A percentile compares a stretch with the other conserved stretches of the same genome.
These are phyloP conservation scores for Atethmia centrago DNA, from an alignment of 2,888 invertebrate genomes.

Conservation along the genomic window DNA sequence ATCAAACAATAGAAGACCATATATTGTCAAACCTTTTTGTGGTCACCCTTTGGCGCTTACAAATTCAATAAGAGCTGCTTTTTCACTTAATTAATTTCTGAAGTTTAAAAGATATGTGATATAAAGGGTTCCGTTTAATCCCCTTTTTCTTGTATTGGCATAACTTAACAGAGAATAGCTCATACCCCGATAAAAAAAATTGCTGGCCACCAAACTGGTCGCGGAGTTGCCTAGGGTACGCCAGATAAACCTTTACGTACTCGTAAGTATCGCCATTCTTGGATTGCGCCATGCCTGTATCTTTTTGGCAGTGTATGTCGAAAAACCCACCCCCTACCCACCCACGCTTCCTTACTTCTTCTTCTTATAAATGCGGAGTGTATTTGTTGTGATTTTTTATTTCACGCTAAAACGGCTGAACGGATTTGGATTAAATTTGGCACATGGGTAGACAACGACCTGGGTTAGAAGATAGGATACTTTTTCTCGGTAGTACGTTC, in stretches of 20 bases:
- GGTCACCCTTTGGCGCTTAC: conserved; percentile 21
- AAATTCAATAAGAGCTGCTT: conserved; percentile 36
- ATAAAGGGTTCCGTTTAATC: not conserved
- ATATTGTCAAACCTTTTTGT: conserved; percentile 50
- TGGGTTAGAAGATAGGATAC: too few species aligned
- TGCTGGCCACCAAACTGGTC: too few species aligned
- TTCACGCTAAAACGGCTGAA: too few species aligned
- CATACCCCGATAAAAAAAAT: not conserved
- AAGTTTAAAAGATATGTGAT: conserved; percentile 6
- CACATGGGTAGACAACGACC: too few species aligned
- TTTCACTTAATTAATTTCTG: conserved; percentile 38
- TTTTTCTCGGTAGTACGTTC: too few species aligned
- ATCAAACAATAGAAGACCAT: conserved; percentile 37
- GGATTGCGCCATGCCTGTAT: not conserved
- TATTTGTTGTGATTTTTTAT: too few species aligned
- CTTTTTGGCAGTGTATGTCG: not conserved
- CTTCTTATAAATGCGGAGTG: too few species aligned
- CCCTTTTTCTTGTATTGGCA: not conserved
- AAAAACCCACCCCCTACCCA: too few species aligned
- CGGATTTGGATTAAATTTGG: too few species aligned
- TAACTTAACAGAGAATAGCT: not conserved
- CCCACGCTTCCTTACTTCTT: too few species aligned
- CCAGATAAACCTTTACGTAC: not conserved
- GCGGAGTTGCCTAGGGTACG: not conserved
- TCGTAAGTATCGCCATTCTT: not conserved